Percentiles rank a stretch among this genome's conserved stretches.
phyloP scores from a whole-genome alignment of 2,113 vertebrate species.

The Ranitomeya imitator region DNA sequence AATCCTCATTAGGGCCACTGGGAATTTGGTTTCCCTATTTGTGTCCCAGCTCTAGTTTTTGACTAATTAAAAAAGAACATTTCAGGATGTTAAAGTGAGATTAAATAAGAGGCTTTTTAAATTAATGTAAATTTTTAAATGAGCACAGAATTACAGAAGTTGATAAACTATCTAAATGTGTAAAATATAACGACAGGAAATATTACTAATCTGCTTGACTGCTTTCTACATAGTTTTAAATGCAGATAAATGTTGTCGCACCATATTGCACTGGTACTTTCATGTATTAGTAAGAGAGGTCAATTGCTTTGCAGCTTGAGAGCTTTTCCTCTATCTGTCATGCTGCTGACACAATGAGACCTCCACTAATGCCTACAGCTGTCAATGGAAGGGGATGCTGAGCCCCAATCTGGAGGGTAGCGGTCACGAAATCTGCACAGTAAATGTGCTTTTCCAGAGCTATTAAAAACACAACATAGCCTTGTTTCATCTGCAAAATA shows the following conservation, averaged over 20 bases:
- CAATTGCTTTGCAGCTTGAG: conserved; percentile 13
- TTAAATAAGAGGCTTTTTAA: too few species aligned
- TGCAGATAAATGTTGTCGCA: not conserved
- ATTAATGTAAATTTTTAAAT: too few species aligned
- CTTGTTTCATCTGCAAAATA: not conserved
- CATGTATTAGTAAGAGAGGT: conserved; percentile 6
- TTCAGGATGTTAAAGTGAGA: too few species aligned
- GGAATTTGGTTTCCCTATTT: too few species aligned
- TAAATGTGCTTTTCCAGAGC: conserved; percentile 23
- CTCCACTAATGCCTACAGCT: conserved; percentile 53
- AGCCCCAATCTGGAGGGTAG: conserved; percentile 30
- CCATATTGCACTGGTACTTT: not conserved
- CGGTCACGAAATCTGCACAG: conserved; percentile 26
- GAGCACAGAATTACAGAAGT: not conserved
- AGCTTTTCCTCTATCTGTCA: conserved; percentile 38
- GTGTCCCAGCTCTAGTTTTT: too few species aligned
- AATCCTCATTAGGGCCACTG: too few species aligned
- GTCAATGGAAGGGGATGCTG: conserved; percentile 32
- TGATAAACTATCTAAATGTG: too few species aligned
- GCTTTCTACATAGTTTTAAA: not conserved
- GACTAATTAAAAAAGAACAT: too few species aligned
- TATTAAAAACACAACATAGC: conserved; percentile 7
- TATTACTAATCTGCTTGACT: not conserved
- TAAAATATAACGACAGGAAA: not conserved
- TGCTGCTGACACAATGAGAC: conserved; percentile 22